Evolutionary conservation across 2,113 vertebrate genomes (phyloP).

Genomic region (Zapornia atra): DNA sequence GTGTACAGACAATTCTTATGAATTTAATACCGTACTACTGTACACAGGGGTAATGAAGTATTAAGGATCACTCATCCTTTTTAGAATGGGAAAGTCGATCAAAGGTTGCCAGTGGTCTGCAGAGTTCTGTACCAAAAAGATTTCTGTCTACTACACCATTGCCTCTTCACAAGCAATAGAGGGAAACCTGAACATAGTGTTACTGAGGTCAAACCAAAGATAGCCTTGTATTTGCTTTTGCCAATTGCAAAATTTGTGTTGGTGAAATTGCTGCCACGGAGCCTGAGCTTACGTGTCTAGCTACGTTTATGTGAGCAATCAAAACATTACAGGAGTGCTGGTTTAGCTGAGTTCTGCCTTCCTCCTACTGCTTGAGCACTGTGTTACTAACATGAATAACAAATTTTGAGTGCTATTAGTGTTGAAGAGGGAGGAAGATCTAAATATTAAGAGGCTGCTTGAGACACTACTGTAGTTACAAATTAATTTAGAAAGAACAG

Average conservation of each 20-base stretch:
- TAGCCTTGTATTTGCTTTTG: not conserved
- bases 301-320: not conserved
- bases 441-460: not conserved
- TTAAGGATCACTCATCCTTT: not conserved
- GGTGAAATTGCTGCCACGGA: not conserved
- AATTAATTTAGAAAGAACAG: conserved; percentile 10
- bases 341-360: conserved; percentile 1
- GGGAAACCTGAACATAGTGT: not conserved
- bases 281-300: not conserved
- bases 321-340: not conserved
- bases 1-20: not conserved
- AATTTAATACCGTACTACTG: not conserved
- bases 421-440: not conserved
- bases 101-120: not conserved
- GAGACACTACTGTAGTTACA: not conserved
- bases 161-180: not conserved
- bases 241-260: not conserved
- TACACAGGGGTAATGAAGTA: not conserved
- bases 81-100: not conserved
- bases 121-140: not conserved
- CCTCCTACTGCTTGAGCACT: not conserved
- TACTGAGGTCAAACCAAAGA: not conserved
- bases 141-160: not conserved
- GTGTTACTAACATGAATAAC: not conserved
- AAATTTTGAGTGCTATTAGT: not conserved